Evolutionary conservation across 2,797 vertebrate genomes (phyloP).

Genomic region (Miopithecus talapoin): DNA sequence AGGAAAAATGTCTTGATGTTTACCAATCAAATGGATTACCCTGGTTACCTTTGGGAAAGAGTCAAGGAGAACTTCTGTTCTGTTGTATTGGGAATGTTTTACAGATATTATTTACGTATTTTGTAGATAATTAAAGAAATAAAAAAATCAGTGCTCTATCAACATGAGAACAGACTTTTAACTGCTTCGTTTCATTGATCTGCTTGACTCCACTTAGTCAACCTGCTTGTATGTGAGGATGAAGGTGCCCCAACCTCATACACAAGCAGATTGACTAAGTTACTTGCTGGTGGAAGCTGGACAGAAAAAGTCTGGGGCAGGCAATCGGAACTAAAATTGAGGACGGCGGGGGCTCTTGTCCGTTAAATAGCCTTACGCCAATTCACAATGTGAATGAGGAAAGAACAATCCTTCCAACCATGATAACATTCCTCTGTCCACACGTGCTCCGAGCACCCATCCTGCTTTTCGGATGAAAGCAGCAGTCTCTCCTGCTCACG

Average conservation of each 20-base stretch:
- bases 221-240: neutral
- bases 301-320: neutral
- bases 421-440: neutral
- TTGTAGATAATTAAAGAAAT: neutral
- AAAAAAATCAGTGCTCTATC: neutral
- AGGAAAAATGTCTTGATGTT: neutral
- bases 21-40: neutral
- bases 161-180: neutral
- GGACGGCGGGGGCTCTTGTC: neutral
- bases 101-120: neutral
- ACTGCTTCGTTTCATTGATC: rapidly evolving
- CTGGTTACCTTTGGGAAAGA: neutral
- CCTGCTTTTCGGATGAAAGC: neutral
- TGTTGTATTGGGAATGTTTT: neutral
- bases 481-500: neutral
- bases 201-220: rapidly evolving
- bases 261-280: neutral
- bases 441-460: neutral
- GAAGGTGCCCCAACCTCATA: neutral
- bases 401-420: neutral
- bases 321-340: neutral
- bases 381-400: neutral
- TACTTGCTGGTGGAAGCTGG: neutral
- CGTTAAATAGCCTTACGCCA: neutral
- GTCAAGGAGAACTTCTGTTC: neutral